Evolutionary conservation across 2,888 invertebrate species (phyloP), one percentile per base, ranked within the genome.

Genomic region (Keiferia lycopersicella): DNA sequence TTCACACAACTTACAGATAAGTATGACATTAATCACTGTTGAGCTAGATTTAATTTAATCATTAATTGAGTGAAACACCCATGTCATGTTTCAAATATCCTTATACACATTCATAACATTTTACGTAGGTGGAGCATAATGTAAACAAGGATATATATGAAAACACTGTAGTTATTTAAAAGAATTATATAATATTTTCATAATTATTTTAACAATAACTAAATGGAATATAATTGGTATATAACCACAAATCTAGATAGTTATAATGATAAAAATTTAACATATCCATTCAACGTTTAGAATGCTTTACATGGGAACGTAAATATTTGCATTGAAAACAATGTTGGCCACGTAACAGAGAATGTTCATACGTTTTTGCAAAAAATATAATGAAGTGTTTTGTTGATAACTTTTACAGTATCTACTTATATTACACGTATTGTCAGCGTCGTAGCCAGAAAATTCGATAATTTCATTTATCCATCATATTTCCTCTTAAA

Each of bases 171-270:
- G 18, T 62, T 65, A 63, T 56, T 63, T 65, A 65, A 64, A 68
- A 68, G 66, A 65, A 68, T 66, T 64, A 65, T 64, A 65, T 68
- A 66, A 64, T 66, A 64, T 68, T 63, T 64, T 66, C 66, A 66
- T 56, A 45, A 45, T 45, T 45, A 56, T 63, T 66, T 63, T 64
- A 66, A 63, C 63, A 68, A 66, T 66, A 68, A 64, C 66, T 67
- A 66, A 68, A 66, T 68, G 68, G 68, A 68, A 68, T 68, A 68
- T 65, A 65, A 65, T 64, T 63, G 66, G 68, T 68, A 65, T 68
- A 65, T 67, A 66, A 66, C 62, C 64, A 66, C 63, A 66, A 61
- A 61, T 63, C 41, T 64, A 61, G 53, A 65, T 22, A 62, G 53
- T n/a, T 56, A 62, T 16, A 58, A 48, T 58, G 41, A 63, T 63